A percentile compares a stretch with the other conserved stretches of the same genome.
These are phyloP conservation scores for Aphidius ervi DNA, from an alignment of 1,140 invertebrate genomes.

Conservation along the genomic window DNA sequence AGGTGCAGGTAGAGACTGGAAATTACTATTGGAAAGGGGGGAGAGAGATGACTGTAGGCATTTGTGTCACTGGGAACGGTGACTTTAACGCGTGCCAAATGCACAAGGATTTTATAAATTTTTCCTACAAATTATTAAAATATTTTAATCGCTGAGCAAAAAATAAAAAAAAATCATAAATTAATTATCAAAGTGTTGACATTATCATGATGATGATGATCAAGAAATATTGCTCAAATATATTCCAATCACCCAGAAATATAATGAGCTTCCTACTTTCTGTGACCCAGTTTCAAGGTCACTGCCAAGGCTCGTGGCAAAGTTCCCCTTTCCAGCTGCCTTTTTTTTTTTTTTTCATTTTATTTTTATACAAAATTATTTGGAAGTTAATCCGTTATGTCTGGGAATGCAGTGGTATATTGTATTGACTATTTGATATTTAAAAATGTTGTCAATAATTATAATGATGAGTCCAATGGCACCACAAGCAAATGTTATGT, in stretches of 20 bases:
- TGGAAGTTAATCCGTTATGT: conserved; percentile 33
- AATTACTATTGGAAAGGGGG: conserved; percentile 7
- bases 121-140: background rate
- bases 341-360: conserved; percentile 12
- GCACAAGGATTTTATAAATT: conserved; percentile 10
- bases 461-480: background rate
- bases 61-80: conserved; percentile 38
- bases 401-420: conserved; percentile 31
- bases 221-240: background rate
- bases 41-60: conserved; percentile 26
- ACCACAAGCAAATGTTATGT: too few species aligned
- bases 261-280: conserved; percentile 8
- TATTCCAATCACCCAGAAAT: background rate
- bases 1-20: conserved; percentile 10
- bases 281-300: conserved; percentile 21
- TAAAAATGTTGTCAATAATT: background rate
- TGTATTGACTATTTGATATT: background rate
- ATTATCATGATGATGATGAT: too few species aligned
- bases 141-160: background rate
- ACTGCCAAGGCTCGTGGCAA: conserved; percentile 8
- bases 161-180: too few species aligned
- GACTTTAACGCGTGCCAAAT: conserved; percentile 36
- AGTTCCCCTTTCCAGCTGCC: background rate
- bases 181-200: too few species aligned
- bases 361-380: conserved; percentile 29